Evolutionary conservation across 1,140 invertebrate species (phyloP), one percentile per base, ranked within the genome.

Genomic region (Apis laboriosa): DNA sequence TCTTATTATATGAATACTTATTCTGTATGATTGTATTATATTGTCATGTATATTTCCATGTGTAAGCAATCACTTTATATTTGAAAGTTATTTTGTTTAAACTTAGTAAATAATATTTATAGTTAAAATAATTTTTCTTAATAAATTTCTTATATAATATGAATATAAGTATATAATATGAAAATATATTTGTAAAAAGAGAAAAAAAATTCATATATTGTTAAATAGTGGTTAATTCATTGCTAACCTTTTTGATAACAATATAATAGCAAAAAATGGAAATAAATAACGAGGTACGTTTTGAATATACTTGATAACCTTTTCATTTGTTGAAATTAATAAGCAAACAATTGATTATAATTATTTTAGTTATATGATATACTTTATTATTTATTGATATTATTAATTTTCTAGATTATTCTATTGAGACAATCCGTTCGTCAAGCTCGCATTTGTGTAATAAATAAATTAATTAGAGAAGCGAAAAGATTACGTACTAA

Each of bases 251-350:
- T 58, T 17, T 12, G 58, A 55, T 70, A 24, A 67, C 13, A 53
- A 56, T 9, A 34, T 34, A 17, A 28, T 5, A 43, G 34, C 4
- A 17, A 61, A 88, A 89, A 76, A 66, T 15, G 19, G 89, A 90
- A 77, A 84, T 93, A 53, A 92, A 93, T 67, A 91, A 92, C 70
- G 90, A 92, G 85, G 92, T 92, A 72, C 66, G 81, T 86, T 60
- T 61, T 72, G 13, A 49, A 8, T 28, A 43, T 24, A 19, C 12
- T 64, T 19, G 2, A 21, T 43, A 13, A 0, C 4, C 7, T 12
- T 13, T 12, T 49, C 4, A 34, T 64, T 0, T 15, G 15, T 34
- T 64, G 28, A 28, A 67, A 19, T 56, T 55, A 9, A 5, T 13
- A 21, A 9, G 49, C 15, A 72, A 34, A 19, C 19, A 28, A 13